phyloP scores from a whole-genome alignment of 2,888 invertebrate genomes.

The Biston stratarius region DNA sequence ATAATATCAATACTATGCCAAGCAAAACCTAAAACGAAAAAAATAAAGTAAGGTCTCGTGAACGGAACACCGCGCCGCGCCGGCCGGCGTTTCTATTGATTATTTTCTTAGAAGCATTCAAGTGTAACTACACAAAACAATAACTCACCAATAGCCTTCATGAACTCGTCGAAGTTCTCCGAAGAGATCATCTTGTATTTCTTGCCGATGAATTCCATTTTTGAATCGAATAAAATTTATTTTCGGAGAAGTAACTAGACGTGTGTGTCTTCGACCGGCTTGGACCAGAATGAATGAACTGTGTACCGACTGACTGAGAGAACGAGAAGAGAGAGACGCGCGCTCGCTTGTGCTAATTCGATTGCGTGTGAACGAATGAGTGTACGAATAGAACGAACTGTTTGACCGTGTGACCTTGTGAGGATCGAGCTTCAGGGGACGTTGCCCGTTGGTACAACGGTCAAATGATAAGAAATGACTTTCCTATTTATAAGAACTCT shows the following conservation, averaged over 20 bases:
- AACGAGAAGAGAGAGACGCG: background rate
- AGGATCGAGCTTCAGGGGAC: slow-evolving; percentile 9
- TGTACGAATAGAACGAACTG: slow-evolving; percentile 46
- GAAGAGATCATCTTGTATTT: slow-evolving; percentile 93
- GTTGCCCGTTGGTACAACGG: slow-evolving; percentile 26
- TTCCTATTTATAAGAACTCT: slow-evolving; percentile 10
- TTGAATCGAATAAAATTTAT: slow-evolving; percentile 51
- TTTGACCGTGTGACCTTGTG: slow-evolving; percentile 30
- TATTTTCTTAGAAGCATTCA: slow-evolving; percentile 38
- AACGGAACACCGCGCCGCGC: slow-evolving; percentile 41
- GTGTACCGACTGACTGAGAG: background rate
- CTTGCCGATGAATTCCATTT: slow-evolving; percentile 88
- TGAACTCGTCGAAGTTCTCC: slow-evolving; percentile 95
- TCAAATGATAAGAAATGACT: slow-evolving; percentile 17
- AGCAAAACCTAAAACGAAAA: slow-evolving; percentile 2
- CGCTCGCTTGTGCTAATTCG: slow-evolving; percentile 1
- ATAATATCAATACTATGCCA: background rate
- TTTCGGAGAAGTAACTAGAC: slow-evolving; percentile 39
- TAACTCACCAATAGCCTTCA: slow-evolving; percentile 93
- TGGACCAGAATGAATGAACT: slow-evolving; percentile 56
- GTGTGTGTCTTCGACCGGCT: slow-evolving; percentile 59
- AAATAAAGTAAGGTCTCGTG: slow-evolving; percentile 35
- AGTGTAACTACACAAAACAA: slow-evolving; percentile 46
- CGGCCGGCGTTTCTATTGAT: slow-evolving; percentile 67
- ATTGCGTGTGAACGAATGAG: slow-evolving; percentile 54